A percentile compares a stretch with the other conserved stretches of the same genome.
phyloP scores from a whole-genome alignment of 2,888 invertebrate genomes.

The Drepana falcataria region DNA sequence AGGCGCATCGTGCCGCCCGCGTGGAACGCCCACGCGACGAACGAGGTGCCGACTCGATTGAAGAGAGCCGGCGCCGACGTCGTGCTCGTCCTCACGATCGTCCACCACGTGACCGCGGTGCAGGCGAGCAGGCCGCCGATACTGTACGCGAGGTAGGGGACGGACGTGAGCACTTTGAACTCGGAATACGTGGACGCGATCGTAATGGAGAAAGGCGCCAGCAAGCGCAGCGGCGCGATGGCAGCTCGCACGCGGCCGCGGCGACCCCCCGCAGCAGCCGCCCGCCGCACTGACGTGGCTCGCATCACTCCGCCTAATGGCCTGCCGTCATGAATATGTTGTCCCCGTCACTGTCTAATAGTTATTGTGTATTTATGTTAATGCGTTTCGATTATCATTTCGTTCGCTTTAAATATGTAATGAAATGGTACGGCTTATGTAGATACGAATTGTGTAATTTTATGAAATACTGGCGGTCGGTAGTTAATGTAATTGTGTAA shows the following conservation, averaged over 20 bases:
- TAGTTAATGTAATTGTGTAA: too few relatives aligned
- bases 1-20: neutral
- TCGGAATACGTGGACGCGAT: neutral
- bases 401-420: too few relatives aligned
- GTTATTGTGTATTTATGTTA: too few relatives aligned
- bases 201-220: conserved; percentile 3
- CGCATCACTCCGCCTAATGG: conserved; percentile 17
- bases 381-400: too few relatives aligned
- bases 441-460: too few relatives aligned
- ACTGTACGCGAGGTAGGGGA: neutral
- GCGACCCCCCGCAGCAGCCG: conserved; percentile 12
- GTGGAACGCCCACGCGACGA: neutral
- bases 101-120: neutral
- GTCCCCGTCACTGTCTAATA: too few relatives aligned
- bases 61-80: neutral
- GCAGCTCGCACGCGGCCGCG: conserved; percentile 3
- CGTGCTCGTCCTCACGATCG: neutral
- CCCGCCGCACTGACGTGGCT: conserved; percentile 18
- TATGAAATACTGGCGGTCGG: too few relatives aligned
- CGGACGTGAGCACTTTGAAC: neutral
- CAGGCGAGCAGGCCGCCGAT: neutral
- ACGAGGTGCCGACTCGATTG: neutral
- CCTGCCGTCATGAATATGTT: too few relatives aligned
- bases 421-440: too few relatives aligned
- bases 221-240: neutral